Percentiles rank a stretch among this genome's conserved stretches.
phyloP scores from a whole-genome alignment of 2,113 vertebrate genomes.

The Fregetta grallaria region DNA sequence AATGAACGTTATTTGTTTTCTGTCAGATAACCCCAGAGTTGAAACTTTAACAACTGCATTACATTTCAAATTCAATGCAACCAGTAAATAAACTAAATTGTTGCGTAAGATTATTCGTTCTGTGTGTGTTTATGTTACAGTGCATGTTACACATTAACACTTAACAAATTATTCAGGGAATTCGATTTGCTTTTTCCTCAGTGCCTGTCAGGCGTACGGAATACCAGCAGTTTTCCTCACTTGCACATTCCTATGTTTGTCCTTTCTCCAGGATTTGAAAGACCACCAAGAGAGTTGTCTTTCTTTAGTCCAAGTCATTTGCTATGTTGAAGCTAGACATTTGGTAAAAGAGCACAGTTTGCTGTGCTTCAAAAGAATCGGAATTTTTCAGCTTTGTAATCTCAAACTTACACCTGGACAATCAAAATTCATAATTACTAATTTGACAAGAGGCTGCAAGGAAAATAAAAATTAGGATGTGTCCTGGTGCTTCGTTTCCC shows the following conservation, averaged over 20 bases:
- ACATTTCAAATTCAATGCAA: neutral
- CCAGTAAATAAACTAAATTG: neutral
- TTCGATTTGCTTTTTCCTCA: neutral
- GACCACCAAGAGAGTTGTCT: neutral
- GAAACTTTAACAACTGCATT: neutral
- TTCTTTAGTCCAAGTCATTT: neutral
- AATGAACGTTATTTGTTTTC: neutral
- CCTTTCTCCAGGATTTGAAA: neutral
- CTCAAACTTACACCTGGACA: neutral
- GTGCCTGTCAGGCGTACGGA: neutral
- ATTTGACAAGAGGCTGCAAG: neutral
- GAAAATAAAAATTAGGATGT: neutral
- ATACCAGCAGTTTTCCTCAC: neutral
- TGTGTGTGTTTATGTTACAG: neutral
- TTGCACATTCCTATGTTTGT: neutral
- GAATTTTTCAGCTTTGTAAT: neutral
- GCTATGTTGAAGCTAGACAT: neutral
- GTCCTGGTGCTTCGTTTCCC: neutral
- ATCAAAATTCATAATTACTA: neutral
- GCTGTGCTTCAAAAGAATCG: neutral
- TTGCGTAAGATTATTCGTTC: neutral
- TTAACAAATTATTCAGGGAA: neutral
- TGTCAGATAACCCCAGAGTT: neutral
- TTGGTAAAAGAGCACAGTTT: neutral
- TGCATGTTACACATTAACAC: neutral